Evolutionary conservation across 2,888 invertebrate genomes (phyloP).

Genomic region (Halictus quadricinctus): DNA sequence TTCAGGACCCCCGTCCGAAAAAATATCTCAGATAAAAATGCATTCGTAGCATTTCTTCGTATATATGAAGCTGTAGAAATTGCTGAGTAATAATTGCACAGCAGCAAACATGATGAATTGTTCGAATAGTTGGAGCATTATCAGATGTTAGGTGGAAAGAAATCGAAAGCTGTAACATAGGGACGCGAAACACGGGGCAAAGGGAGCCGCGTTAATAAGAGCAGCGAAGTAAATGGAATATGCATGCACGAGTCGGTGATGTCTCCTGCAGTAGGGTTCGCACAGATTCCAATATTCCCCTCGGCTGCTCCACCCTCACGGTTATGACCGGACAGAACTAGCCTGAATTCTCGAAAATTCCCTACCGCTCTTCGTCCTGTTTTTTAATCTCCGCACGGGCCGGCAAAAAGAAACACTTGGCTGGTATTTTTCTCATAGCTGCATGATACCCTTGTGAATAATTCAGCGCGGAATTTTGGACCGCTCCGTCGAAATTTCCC

Average conservation of each 20-base stretch:
- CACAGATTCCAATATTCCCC: conserved; percentile 49
- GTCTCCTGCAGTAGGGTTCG: conserved; percentile 37
- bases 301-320: conserved; percentile 13
- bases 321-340: conserved; percentile 37
- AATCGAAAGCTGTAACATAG: conserved; percentile 25
- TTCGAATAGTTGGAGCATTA: neutral
- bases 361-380: conserved; percentile 14
- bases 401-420: conserved; percentile 23
- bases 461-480: conserved; percentile 41
- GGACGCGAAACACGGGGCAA: neutral
- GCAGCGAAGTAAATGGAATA: conserved; percentile 50
- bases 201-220: conserved; percentile 49
- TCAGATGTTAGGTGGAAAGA: neutral
- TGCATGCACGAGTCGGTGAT: conserved; percentile 51
- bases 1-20: too few relatives aligned
- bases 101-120: neutral
- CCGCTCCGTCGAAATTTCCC: conserved; percentile 32
- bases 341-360: conserved; percentile 49
- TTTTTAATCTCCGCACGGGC: conserved; percentile 38
- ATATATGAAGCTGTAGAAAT: too few relatives aligned
- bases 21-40: too few relatives aligned
- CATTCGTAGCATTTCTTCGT: too few relatives aligned
- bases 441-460: conserved; percentile 43
- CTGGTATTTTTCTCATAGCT: conserved; percentile 39
- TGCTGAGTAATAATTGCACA: too few relatives aligned